Evolutionary conservation across 2,113 vertebrate genomes (phyloP).

Genomic region (Spea bombifrons): DNA sequence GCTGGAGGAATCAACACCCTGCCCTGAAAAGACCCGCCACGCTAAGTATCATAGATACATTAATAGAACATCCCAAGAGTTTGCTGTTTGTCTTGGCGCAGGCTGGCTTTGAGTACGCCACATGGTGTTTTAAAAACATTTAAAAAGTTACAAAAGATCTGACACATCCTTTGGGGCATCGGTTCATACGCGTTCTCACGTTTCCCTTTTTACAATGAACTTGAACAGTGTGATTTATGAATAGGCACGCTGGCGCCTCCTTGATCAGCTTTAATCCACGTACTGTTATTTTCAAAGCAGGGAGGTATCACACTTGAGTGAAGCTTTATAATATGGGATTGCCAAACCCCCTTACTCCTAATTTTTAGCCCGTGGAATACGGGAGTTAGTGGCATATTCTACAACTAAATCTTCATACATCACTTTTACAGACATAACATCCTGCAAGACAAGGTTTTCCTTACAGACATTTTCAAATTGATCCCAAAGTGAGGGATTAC

Average conservation of each 20-base stretch:
- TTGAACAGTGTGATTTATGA: slow-evolving; percentile 6
- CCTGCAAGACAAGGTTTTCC: slow-evolving; percentile 3
- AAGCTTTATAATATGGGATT: slow-evolving; percentile 30
- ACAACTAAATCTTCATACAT: background rate
- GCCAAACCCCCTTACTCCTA: background rate
- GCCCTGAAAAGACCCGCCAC: too few relatives aligned
- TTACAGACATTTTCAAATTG: slow-evolving; percentile 23
- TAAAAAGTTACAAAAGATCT: background rate
- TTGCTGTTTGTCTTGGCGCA: too few relatives aligned
- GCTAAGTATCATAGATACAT: too few relatives aligned
- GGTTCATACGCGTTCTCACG: background rate
- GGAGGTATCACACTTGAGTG: slow-evolving; percentile 19
- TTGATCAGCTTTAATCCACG: slow-evolving; percentile 41
- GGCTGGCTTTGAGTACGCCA: too few relatives aligned
- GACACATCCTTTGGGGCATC: background rate
- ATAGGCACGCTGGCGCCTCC: slow-evolving; percentile 34
- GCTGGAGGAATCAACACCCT: too few relatives aligned
- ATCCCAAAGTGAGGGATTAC: slow-evolving; percentile 31
- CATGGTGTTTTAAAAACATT: background rate
- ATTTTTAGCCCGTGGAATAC: slow-evolving; percentile 9
- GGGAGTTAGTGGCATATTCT: background rate
- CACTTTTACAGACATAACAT: slow-evolving; percentile 7
- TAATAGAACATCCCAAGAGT: too few relatives aligned
- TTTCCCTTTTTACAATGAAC: slow-evolving; percentile 26
- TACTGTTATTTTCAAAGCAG: slow-evolving; percentile 29